These are phyloP conservation scores for Julus scanicus DNA, from an alignment of 2,888 invertebrate species.

Conservation along the genomic window DNA sequence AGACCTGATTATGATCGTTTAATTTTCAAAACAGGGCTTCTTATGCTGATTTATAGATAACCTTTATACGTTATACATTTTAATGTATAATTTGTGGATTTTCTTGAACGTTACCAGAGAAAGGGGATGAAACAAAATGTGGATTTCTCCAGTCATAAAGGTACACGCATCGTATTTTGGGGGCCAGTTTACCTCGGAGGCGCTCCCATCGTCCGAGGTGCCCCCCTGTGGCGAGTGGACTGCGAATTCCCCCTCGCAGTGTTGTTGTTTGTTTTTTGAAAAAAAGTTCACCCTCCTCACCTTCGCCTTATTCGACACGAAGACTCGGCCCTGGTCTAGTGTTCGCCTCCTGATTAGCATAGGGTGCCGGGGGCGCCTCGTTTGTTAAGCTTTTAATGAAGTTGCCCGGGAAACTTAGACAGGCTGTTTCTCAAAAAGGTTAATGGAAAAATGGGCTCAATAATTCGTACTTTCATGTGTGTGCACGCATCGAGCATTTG, in stretches of 20 bases:
- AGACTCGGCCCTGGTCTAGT: background rate
- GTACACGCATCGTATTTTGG: background rate
- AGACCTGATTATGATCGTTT: no score
- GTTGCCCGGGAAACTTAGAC: background rate
- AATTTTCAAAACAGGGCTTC: no score
- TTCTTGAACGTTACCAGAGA: no score
- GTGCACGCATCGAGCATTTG: background rate
- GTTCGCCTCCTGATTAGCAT: background rate
- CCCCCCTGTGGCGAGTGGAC: background rate
- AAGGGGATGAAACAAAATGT: no score
- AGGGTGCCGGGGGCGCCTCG: background rate
- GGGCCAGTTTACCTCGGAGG: background rate
- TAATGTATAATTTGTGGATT: no score
- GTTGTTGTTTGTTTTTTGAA: background rate
- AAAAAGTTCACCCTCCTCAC: background rate
- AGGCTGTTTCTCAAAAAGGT: constrained; percentile 1
- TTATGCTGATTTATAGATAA: no score
- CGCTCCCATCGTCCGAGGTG: background rate
- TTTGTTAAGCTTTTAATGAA: constrained; percentile 1
- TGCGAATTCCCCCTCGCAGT: background rate
- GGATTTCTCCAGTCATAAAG: background rate
- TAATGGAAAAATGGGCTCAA: background rate
- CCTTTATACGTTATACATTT: no score
- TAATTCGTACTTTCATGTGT: background rate
- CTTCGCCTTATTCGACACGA: background rate